phyloP scores from a whole-genome alignment of 2,113 vertebrate species.

The Puma concolor region DNA sequence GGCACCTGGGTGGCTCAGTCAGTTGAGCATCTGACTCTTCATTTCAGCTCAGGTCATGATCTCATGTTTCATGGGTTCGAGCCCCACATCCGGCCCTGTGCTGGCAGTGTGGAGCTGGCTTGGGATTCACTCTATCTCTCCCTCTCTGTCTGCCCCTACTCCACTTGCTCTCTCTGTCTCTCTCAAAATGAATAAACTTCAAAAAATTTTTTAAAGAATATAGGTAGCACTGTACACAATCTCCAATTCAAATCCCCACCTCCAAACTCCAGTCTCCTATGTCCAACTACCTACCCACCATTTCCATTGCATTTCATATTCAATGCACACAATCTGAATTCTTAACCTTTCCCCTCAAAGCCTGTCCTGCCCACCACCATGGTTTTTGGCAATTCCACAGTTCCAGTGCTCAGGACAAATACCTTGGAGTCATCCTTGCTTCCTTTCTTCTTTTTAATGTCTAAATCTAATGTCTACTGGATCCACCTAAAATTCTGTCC shows the following conservation, averaged over 20 bases:
- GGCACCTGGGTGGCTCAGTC: too few species aligned
- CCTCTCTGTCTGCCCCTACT: too few species aligned
- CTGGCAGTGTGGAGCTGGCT: too few species aligned
- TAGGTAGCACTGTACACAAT: background rate
- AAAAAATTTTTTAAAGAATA: background rate
- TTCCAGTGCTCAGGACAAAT: background rate
- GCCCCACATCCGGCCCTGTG: too few species aligned
- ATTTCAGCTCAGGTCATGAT: too few species aligned
- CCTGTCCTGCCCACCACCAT: too few species aligned
- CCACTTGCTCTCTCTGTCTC: too few species aligned
- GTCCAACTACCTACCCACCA: background rate
- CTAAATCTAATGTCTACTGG: background rate
- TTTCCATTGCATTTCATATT: background rate
- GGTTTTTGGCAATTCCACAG: background rate
- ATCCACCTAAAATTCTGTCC: background rate
- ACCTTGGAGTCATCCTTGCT: background rate
- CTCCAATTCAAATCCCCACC: background rate
- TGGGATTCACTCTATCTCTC: too few species aligned
- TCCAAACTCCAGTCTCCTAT: background rate
- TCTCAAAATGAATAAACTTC: too few species aligned
- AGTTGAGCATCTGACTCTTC: too few species aligned
- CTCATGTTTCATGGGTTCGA: too few species aligned
- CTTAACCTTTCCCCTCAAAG: background rate
- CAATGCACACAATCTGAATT: background rate
- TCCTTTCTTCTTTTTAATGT: background rate